Evolutionary conservation across 2,888 invertebrate species (phyloP).

Genomic region (Mongoloraphidia duomilia): DNA sequence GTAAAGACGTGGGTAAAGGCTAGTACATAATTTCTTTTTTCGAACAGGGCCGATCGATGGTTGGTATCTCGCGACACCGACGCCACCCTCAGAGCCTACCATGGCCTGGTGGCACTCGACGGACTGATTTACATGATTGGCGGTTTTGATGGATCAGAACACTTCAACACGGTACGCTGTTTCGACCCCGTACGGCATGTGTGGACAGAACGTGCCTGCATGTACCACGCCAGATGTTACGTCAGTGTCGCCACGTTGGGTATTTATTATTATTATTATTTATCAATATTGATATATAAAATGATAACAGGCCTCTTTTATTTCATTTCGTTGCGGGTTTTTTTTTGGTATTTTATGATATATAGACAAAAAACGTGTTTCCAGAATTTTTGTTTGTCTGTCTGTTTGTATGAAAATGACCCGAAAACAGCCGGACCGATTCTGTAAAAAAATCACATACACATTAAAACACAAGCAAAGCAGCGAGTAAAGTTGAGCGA

Average conservation of each 20-base stretch:
- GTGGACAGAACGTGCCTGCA: constrained; percentile 64
- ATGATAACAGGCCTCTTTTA: background rate
- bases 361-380: no score
- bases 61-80: constrained; percentile 53
- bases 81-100: constrained; percentile 57
- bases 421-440: no score
- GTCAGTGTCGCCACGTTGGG: constrained; percentile 59
- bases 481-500: no score
- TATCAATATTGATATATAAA: background rate
- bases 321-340: background rate
- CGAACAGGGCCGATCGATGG: constrained; percentile 58
- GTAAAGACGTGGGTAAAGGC: no score
- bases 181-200: constrained; percentile 62
- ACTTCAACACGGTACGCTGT: constrained; percentile 65
- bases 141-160: constrained; percentile 65
- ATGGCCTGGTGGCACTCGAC: constrained; percentile 58
- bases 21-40: background rate
- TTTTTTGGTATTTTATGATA: no score
- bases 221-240: constrained; percentile 67
- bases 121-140: constrained; percentile 65
- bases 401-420: no score
- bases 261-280: constrained; percentile 16
- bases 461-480: no score
- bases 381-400: no score
- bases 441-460: no score